Conservation (phyloP, 2,888 invertebrate species). For the Rhabditophanes sp. region DNA sequence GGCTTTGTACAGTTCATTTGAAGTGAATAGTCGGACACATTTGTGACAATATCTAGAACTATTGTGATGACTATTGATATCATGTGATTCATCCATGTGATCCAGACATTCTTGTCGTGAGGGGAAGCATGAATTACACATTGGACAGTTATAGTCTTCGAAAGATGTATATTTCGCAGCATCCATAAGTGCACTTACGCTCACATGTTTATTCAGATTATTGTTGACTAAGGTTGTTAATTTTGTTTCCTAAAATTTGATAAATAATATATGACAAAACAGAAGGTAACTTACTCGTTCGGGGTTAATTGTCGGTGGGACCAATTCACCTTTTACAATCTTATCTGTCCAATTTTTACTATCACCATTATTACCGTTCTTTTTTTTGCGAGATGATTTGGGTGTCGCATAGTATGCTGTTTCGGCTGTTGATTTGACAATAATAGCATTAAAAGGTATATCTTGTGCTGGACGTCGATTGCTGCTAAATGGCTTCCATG, state of each 20-base stretch:
- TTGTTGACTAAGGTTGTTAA: constrained; percentile 14
- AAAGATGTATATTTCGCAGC: constrained; percentile 27
- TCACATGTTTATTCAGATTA: constrained; percentile 10
- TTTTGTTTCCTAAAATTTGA: constrained; percentile 1
- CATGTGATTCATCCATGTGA: too few species aligned
- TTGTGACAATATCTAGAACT: too few species aligned
- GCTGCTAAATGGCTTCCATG: constrained; percentile 42
- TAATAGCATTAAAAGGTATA: constrained; percentile 40
- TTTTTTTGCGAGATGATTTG: constrained; percentile 18
- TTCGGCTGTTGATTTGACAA: constrained; percentile 31
- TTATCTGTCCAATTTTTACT: constrained; percentile 27
- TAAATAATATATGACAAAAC: background rate
- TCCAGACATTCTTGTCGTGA: constrained; percentile 31
- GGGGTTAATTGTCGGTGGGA: constrained; percentile 23
- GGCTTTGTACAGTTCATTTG: too few species aligned
- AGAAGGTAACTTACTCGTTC: constrained; percentile 19
- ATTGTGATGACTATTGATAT: too few species aligned
- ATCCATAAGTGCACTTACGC: constrained; percentile 24
- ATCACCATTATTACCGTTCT: constrained; percentile 32
- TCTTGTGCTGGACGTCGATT: constrained; percentile 41
- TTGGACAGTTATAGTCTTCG: constrained; percentile 39
- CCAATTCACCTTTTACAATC: constrained; percentile 30
- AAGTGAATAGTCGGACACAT: too few species aligned
- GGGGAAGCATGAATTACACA: constrained; percentile 32
- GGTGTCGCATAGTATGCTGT: constrained; percentile 22